Percentiles rank a stretch among this genome's conserved stretches.
Evolutionary conservation across 1,140 invertebrate genomes (phyloP).

Genomic region (Aphaenogaster ashmeadi): DNA sequence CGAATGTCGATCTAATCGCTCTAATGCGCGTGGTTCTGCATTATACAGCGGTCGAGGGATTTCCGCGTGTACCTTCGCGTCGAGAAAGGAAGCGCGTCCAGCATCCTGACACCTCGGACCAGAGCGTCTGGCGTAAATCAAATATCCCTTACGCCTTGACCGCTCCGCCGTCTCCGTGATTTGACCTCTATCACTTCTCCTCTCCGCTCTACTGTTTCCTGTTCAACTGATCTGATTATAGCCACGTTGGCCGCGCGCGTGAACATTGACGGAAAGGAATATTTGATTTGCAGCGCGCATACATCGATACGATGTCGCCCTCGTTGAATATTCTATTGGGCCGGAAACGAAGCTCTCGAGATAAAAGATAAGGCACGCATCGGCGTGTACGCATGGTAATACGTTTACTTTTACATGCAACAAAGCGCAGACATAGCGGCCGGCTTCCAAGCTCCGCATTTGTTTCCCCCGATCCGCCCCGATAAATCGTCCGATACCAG

Average conservation of each 20-base stretch:
- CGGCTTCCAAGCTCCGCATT: constrained; percentile 19
- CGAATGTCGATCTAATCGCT: constrained; percentile 75
- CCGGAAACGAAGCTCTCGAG: constrained; percentile 51
- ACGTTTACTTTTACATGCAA: constrained; percentile 1
- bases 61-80: constrained; percentile 11
- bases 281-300: constrained; percentile 57
- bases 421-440: neutral
- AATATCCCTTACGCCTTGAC: constrained; percentile 50
- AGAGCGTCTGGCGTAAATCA: constrained; percentile 61
- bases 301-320: neutral
- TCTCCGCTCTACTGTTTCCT: neutral
- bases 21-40: constrained; percentile 77
- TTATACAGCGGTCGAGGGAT: constrained; percentile 69
- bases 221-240: constrained; percentile 41
- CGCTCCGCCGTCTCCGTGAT: constrained; percentile 15
- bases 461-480: neutral
- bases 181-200: constrained; percentile 23
- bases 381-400: constrained; percentile 56
- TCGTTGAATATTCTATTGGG: constrained; percentile 50
- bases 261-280: constrained; percentile 41
- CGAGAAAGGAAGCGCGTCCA: constrained; percentile 51
- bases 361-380: constrained; percentile 62
- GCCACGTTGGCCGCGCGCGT: constrained; percentile 12
- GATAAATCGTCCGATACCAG: constrained; percentile 48
- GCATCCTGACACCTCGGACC: constrained; percentile 47